These are phyloP conservation scores for Ornithoptera priamus DNA, from an alignment of 2,888 invertebrate species.

Conservation along the genomic window DNA sequence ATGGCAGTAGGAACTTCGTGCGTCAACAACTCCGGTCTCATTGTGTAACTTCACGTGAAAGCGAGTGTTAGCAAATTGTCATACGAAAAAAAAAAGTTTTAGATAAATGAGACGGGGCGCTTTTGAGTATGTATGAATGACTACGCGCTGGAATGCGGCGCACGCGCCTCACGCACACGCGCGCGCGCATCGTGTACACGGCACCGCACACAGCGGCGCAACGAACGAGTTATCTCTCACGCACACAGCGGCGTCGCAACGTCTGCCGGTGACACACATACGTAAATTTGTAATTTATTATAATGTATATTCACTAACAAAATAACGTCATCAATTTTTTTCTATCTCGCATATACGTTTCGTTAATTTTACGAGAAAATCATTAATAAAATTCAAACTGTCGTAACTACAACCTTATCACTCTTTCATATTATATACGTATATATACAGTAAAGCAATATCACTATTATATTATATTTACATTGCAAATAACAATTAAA, in stretches of 20 bases:
- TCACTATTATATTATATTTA: no score
- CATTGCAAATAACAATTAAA: no score
- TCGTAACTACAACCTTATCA: no score
- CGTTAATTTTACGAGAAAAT: no score
- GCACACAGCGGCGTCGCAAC: slow-evolving; percentile 34
- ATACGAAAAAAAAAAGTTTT: slow-evolving; percentile 45
- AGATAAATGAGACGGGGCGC: slow-evolving; percentile 50
- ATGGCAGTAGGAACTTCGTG: no score
- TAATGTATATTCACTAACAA: slow-evolving; percentile 35
- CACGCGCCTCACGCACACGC: slow-evolving; percentile 52
- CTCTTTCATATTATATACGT: no score
- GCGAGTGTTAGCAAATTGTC: not conserved
- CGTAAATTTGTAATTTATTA: slow-evolving; percentile 30
- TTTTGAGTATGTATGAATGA: slow-evolving; percentile 67
- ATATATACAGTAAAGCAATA: no score
- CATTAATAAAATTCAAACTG: no score
- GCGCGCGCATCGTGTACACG: slow-evolving; percentile 35
- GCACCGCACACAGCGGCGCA: slow-evolving; percentile 44
- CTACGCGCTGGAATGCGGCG: slow-evolving; percentile 71
- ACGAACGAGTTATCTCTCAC: slow-evolving; percentile 59
- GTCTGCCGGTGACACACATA: slow-evolving; percentile 35
- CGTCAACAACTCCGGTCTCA: no score
- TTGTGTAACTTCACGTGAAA: no score
- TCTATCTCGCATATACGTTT: no score
- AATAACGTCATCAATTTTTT: slow-evolving; percentile 15